Evolutionary conservation across 23 tunicate genomes (phyloP).

Genomic region (Aplidium turbinatum): DNA sequence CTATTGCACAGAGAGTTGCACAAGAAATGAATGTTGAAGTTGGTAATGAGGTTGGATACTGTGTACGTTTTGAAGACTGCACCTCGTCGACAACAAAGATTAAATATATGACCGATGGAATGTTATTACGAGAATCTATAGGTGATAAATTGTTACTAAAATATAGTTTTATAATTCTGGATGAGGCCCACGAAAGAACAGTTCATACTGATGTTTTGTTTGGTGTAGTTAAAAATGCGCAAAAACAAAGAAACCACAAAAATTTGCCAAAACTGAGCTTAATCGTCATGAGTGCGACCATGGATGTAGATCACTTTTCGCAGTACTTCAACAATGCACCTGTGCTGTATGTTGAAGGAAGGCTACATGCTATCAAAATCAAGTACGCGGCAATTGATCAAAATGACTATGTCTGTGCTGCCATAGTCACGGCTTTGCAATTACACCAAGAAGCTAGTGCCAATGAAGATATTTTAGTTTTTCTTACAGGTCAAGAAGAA

Average conservation of each 20-base stretch:
- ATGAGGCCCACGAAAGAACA: slow-evolving; percentile 95
- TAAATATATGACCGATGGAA: slow-evolving; percentile 96
- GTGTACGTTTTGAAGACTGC: slow-evolving; percentile 87
- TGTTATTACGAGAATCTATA: slow-evolving; percentile 82
- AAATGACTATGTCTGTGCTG: slow-evolving; percentile 57
- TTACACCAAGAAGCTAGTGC: slow-evolving; percentile 72
- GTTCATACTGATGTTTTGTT: slow-evolving; percentile 89
- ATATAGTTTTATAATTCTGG: slow-evolving; percentile 70
- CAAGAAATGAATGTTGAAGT: slow-evolving; percentile 54
- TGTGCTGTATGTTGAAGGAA: slow-evolving; percentile 87
- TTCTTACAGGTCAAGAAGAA: slow-evolving; percentile 95
- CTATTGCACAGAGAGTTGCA: slow-evolving; percentile 85
- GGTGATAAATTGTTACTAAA: slow-evolving; percentile 80
- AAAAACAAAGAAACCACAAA: slow-evolving; percentile 47
- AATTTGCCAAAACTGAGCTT: slow-evolving; percentile 36
- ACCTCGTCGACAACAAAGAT: slow-evolving; percentile 69
- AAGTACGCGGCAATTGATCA: slow-evolving; percentile 53
- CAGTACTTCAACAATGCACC: slow-evolving; percentile 75
- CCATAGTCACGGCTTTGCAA: slow-evolving; percentile 60
- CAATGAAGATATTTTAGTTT: slow-evolving; percentile 82
- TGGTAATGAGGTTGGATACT: slow-evolving; percentile 79
- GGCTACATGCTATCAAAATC: slow-evolving; percentile 65
- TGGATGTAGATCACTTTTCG: slow-evolving; percentile 95
- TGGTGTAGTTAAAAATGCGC: slow-evolving; percentile 84
- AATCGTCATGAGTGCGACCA: slow-evolving; percentile 92